A percentile compares a stretch with the other conserved stretches of the same genome.
Conservation (phyloP, 2,797 vertebrate species). For the Rhinoraja longicauda region DNA sequence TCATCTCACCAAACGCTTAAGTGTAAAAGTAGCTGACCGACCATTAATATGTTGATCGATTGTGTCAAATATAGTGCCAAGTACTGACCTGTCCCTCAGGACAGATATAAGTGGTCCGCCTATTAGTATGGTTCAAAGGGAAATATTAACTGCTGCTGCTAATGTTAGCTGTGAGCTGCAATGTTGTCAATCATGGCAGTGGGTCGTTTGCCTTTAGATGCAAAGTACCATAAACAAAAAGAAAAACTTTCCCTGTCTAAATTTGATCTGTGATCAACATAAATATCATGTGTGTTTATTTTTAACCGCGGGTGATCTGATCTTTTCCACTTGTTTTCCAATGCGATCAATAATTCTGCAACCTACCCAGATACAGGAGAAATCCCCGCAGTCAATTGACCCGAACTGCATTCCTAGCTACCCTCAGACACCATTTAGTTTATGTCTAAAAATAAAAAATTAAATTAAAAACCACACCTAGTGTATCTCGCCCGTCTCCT, state of each 20-base stretch:
- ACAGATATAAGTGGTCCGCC: neutral
- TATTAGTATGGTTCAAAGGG: neutral
- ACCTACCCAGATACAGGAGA: neutral
- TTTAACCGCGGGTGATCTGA: neutral
- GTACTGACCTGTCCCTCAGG: neutral
- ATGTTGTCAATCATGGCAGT: neutral
- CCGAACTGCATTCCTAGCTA: too few species aligned
- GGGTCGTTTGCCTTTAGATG: neutral
- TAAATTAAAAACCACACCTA: too few species aligned
- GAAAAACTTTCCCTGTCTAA: neutral
- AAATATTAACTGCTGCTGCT: neutral
- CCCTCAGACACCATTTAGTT: too few species aligned
- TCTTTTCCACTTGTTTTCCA: neutral
- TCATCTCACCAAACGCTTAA: neutral
- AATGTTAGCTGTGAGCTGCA: neutral
- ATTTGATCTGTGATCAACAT: neutral
- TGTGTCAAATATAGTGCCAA: neutral
- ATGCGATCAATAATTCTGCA: neutral
- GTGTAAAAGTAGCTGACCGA: neutral
- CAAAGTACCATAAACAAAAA: neutral
- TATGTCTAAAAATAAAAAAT: too few species aligned
- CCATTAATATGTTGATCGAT: neutral
- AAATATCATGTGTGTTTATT: neutral
- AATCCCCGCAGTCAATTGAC: neutral
- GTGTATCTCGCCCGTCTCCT: too few species aligned